A percentile compares a stretch with the other conserved stretches of the same genome.
Conservation (phyloP, 2,113 vertebrate genomes). For the Gavialis gangeticus region DNA sequence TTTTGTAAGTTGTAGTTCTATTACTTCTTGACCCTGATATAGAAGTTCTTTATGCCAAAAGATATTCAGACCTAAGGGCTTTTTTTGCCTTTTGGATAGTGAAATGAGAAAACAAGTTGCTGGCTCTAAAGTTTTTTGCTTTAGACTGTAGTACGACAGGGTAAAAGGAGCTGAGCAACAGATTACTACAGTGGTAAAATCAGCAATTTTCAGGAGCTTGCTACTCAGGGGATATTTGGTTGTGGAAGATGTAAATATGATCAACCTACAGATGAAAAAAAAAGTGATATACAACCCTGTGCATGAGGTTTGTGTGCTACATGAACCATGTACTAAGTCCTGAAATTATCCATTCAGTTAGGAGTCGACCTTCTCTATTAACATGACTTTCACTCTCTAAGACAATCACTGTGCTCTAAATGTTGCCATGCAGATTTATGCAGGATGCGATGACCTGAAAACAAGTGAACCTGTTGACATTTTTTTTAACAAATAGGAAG, state of each 20-base stretch:
- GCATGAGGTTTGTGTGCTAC: neutral
- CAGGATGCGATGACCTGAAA: neutral
- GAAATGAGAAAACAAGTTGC: neutral
- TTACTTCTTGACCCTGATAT: neutral
- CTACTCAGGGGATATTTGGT: neutral
- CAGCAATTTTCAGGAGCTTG: neutral
- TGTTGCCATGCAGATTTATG: neutral
- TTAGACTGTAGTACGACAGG: neutral
- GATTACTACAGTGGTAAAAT: neutral
- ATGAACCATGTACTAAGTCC: neutral
- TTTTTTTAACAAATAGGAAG: neutral
- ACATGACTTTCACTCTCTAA: neutral
- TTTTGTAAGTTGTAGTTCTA: neutral
- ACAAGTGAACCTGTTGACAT: neutral
- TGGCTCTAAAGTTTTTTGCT: neutral
- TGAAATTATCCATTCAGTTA: neutral
- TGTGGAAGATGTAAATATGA: neutral
- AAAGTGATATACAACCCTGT: neutral
- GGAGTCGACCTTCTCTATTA: neutral
- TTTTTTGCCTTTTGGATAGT: neutral
- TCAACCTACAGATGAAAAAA: slow-evolving; percentile 3
- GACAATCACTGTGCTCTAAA: neutral
- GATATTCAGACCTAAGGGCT: neutral
- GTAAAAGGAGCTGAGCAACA: neutral
- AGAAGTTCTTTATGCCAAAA: neutral